A percentile compares a stretch with the other conserved stretches of the same genome.
Conservation (phyloP, 2,113 vertebrate species). For the Tricholaema leucomelas region DNA sequence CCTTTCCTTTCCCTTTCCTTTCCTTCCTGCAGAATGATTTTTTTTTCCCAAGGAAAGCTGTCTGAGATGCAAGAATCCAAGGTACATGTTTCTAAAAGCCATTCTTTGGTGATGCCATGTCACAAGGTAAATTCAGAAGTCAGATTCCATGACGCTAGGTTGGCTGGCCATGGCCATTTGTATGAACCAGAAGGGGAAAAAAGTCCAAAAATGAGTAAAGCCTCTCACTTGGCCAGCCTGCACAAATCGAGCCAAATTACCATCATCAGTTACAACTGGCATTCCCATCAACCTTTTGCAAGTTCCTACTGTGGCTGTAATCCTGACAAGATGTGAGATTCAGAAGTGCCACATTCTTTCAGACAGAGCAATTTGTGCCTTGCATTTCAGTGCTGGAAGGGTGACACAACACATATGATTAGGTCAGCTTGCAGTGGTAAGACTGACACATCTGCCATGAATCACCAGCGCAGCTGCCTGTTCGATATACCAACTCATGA, state of each 20-base stretch:
- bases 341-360: background rate
- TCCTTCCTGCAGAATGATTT: background rate
- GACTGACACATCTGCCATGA: background rate
- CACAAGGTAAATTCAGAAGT: background rate
- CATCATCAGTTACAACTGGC: background rate
- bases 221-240: background rate
- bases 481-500: background rate
- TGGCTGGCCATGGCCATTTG: background rate
- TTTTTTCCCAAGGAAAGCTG: background rate
- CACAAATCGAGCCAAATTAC: background rate
- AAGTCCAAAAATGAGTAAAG: background rate
- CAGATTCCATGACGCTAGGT: background rate
- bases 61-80: background rate
- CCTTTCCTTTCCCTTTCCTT: too few relatives aligned
- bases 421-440: background rate
- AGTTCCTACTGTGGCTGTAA: background rate
- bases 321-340: background rate
- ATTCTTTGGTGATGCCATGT: background rate
- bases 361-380: background rate
- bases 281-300: background rate
- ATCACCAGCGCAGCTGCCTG: background rate
- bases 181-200: background rate
- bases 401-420: background rate
- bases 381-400: background rate
- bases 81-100: background rate